phyloP scores from a whole-genome alignment of 2,888 invertebrate species.

The Gymnoscelis rufifasciata region DNA sequence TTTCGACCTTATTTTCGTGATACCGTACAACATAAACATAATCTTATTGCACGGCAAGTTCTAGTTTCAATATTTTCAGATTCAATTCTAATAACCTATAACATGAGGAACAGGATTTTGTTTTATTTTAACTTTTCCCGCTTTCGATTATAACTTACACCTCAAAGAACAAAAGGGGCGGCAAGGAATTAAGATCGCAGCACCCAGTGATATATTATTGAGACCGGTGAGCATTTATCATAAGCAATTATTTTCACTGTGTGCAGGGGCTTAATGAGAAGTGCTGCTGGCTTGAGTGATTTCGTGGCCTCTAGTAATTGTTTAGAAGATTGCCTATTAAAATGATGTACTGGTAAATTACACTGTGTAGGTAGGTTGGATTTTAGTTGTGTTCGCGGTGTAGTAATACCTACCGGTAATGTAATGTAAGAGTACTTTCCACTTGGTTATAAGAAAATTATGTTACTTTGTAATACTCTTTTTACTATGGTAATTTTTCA shows the following conservation, averaged over 20 bases:
- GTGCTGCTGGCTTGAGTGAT: constrained; percentile 22
- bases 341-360: constrained; percentile 18
- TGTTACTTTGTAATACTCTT: no score
- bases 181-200: constrained; percentile 58
- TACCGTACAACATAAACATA: no score
- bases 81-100: no score
- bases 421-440: no score
- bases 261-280: constrained; percentile 40
- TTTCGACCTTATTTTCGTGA: no score
- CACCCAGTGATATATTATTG: constrained; percentile 58
- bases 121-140: constrained; percentile 7
- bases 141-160: constrained; percentile 27
- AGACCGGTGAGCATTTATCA: constrained; percentile 54
- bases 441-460: no score
- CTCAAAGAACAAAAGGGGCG: constrained; percentile 35
- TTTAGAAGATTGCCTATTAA: constrained; percentile 28
- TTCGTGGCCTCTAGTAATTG: constrained; percentile 24
- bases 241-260: constrained; percentile 36
- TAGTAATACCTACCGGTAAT: no score
- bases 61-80: no score
- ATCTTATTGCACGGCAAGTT: no score
- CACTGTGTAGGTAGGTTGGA: neutral
- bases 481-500: no score
- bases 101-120: neutral
- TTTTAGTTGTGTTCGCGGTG: neutral